A percentile compares a stretch with the other conserved stretches of the same genome.
Conservation (phyloP, 1,140 invertebrate genomes). For the Bombus pascuorum region DNA sequence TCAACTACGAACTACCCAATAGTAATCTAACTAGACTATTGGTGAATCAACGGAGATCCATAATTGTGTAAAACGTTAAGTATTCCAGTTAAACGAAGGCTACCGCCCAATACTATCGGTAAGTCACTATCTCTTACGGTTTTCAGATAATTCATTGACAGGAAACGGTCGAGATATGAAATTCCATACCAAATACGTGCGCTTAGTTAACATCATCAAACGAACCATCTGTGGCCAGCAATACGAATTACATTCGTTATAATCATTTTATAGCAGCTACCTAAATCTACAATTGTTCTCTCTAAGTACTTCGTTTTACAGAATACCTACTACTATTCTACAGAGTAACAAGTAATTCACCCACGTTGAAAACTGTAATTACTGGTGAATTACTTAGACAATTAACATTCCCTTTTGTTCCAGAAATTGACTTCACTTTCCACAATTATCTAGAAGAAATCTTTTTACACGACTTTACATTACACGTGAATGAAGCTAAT, state of each 20-base stretch:
- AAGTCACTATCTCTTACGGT: conserved; percentile 21
- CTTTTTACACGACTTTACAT: no score
- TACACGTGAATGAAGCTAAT: neutral
- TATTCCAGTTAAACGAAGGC: neutral
- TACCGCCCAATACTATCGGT: conserved; percentile 13
- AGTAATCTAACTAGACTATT: neutral
- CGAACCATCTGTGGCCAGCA: neutral
- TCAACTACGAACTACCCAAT: neutral
- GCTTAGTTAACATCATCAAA: neutral
- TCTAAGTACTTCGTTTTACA: neutral
- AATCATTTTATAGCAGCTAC: neutral
- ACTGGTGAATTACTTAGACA: neutral
- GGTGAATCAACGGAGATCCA: neutral
- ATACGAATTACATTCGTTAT: neutral
- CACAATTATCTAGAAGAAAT: neutral
- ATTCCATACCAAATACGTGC: neutral
- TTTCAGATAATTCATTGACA: conserved; percentile 56
- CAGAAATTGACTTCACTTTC: neutral
- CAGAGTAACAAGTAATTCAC: neutral
- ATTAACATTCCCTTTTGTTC: neutral
- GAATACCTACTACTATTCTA: neutral
- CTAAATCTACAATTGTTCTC: neutral
- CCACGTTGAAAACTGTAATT: neutral
- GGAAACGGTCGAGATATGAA: conserved; percentile 59
- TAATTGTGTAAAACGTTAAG: neutral